Conservation (phyloP, 30 jellyfish, hydroid and myxozoan species). For the Rhopilema esculentum region DNA sequence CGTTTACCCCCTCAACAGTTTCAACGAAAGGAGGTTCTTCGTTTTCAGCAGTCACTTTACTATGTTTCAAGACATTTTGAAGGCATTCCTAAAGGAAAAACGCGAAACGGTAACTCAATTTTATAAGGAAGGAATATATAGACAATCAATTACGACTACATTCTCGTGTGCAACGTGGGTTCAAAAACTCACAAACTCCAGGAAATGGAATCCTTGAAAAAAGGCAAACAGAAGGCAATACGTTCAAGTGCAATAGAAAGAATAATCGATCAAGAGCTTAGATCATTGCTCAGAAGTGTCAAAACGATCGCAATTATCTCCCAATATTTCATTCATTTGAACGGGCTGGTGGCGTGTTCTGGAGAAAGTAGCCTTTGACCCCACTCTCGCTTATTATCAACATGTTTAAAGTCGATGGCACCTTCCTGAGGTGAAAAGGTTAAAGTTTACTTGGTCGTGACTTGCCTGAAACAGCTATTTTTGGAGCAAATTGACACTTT, state of each 20-base stretch:
- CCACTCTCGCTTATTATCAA: background rate
- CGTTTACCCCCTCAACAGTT: constrained; percentile 43
- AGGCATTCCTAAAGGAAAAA: constrained; percentile 63
- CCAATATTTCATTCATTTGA: background rate
- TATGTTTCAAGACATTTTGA: constrained; percentile 41
- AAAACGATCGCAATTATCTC: background rate
- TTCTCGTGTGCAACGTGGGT: background rate
- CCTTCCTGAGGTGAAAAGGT: constrained; percentile 42
- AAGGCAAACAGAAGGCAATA: no score
- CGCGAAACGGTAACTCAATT: background rate
- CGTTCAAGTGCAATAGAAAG: no score
- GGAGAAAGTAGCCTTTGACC: constrained; percentile 35
- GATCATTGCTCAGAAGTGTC: no score
- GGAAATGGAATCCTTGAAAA: no score
- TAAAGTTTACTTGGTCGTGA: constrained; percentile 30
- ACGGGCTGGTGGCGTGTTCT: constrained; percentile 4
- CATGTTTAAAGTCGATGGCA: constrained; percentile 20
- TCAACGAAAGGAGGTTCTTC: constrained; percentile 56
- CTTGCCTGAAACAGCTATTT: background rate
- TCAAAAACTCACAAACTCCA: background rate
- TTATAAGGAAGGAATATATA: no score
- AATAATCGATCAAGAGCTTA: no score
- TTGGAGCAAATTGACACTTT: constrained; percentile 6
- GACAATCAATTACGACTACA: no score
- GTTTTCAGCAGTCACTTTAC: constrained; percentile 47